Conservation (phyloP, 2,113 vertebrate species). For the Holacanthus passer region DNA sequence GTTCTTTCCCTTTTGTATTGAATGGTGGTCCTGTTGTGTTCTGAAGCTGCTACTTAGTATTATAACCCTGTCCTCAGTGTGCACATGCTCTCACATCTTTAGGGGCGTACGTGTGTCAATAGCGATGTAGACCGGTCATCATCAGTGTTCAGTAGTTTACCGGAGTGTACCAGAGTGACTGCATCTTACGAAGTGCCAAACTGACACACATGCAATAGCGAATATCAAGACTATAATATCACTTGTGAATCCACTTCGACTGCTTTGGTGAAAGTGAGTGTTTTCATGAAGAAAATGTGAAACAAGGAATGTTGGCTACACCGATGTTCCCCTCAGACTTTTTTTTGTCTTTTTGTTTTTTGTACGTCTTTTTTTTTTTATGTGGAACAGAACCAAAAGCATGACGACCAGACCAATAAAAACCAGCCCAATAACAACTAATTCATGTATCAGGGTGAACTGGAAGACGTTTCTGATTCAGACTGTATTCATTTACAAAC, state of each 20-base stretch:
- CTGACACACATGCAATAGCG: slow-evolving; percentile 62
- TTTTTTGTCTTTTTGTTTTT: neutral
- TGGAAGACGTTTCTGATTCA: slow-evolving; percentile 22
- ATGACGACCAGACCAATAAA: slow-evolving; percentile 15
- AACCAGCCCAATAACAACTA: neutral
- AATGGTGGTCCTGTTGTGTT: slow-evolving; percentile 64
- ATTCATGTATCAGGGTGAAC: slow-evolving; percentile 19
- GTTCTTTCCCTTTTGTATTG: slow-evolving; percentile 50
- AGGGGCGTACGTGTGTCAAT: slow-evolving; percentile 48
- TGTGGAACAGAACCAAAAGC: slow-evolving; percentile 21
- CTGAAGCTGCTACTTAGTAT: slow-evolving; percentile 55
- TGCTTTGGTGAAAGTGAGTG: neutral
- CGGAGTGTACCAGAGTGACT: slow-evolving; percentile 55
- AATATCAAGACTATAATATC: slow-evolving; percentile 44
- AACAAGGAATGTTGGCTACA: neutral
- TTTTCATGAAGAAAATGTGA: slow-evolving; percentile 2
- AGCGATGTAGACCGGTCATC: slow-evolving; percentile 54
- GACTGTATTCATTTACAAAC: slow-evolving; percentile 14
- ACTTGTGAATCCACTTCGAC: slow-evolving; percentile 35
- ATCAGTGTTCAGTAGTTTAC: slow-evolving; percentile 67
- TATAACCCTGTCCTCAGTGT: slow-evolving; percentile 61
- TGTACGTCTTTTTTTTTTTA: neutral
- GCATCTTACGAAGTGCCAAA: slow-evolving; percentile 74
- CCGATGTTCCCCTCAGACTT: neutral
- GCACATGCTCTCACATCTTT: slow-evolving; percentile 50